These are phyloP conservation scores for Calcarius ornatus DNA, from an alignment of 2,113 vertebrate genomes.

Conservation along the genomic window DNA sequence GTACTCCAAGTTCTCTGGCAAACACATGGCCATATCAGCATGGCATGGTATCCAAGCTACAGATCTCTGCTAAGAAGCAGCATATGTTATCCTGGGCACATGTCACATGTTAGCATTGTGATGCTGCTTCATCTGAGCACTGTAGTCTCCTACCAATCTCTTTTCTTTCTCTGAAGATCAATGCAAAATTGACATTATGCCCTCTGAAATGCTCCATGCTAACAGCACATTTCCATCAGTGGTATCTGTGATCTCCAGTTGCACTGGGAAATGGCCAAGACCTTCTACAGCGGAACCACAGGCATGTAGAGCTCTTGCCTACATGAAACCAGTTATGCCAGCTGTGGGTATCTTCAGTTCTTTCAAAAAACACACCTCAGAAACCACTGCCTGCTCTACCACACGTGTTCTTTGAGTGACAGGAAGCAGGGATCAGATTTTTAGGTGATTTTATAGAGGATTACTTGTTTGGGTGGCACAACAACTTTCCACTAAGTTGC, in stretches of 20 bases:
- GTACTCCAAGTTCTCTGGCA: neutral
- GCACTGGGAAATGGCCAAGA: neutral
- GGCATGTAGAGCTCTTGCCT: neutral
- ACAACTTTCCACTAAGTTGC: neutral
- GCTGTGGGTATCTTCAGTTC: neutral
- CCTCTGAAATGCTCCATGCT: neutral
- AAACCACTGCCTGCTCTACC: neutral
- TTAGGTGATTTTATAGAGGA: neutral
- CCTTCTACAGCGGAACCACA: neutral
- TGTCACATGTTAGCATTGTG: neutral
- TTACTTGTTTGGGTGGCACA: neutral
- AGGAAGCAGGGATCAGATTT: neutral
- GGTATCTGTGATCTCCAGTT: neutral
- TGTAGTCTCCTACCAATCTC: neutral
- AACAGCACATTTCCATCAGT: neutral
- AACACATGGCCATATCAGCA: neutral
- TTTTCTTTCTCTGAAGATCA: neutral
- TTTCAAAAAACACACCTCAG: neutral
- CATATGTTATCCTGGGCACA: neutral
- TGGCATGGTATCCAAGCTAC: neutral
- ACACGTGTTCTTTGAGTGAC: neutral
- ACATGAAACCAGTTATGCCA: neutral
- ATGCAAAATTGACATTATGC: neutral
- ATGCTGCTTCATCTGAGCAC: neutral
- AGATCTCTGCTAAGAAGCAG: neutral